These are phyloP conservation scores for Hippocampus guttulatus DNA, from an alignment of 2,113 vertebrate genomes.

Conservation along the genomic window DNA sequence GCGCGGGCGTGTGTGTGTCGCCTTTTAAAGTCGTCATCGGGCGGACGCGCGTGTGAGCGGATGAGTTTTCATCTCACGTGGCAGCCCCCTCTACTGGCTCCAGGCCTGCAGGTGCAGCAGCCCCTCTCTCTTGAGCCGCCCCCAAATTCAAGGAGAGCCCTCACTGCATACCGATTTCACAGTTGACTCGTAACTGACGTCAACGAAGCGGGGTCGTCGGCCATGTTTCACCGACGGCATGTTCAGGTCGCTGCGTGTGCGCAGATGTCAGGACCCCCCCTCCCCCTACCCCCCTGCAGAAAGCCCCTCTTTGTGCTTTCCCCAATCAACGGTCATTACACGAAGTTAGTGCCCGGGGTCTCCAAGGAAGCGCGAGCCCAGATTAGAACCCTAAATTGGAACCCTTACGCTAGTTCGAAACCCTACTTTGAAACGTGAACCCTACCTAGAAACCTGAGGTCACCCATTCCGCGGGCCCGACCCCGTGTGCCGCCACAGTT, in stretches of 20 bases:
- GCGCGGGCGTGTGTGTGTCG: neutral
- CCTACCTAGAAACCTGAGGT: too few species aligned
- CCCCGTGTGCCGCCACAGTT: conserved; percentile 71
- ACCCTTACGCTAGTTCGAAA: too few species aligned
- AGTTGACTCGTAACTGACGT: too few species aligned
- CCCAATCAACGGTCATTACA: conserved; percentile 79
- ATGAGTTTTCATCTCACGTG: neutral
- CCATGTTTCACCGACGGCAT: neutral
- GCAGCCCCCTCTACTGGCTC: conserved; percentile 9
- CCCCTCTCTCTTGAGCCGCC: neutral
- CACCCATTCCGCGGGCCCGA: conserved; percentile 27
- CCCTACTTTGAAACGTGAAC: too few species aligned
- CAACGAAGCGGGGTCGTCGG: neutral
- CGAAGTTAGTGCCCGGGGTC: conserved; percentile 69
- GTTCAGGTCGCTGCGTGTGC: conserved; percentile 33
- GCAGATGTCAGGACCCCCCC: conserved; percentile 32
- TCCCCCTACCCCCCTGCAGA: conserved; percentile 36
- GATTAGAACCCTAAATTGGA: too few species aligned
- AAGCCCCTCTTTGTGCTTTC: conserved; percentile 73
- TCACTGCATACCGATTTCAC: neutral
- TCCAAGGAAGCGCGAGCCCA: conserved; percentile 55
- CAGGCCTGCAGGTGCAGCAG: neutral
- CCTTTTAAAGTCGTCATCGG: too few species aligned
- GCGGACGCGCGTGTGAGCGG: neutral
- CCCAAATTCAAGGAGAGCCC: neutral